Base-by-base conservation (phyloP, 2,113 vertebrate genomes). In the Cyrtonyx montezumae region DNA sequence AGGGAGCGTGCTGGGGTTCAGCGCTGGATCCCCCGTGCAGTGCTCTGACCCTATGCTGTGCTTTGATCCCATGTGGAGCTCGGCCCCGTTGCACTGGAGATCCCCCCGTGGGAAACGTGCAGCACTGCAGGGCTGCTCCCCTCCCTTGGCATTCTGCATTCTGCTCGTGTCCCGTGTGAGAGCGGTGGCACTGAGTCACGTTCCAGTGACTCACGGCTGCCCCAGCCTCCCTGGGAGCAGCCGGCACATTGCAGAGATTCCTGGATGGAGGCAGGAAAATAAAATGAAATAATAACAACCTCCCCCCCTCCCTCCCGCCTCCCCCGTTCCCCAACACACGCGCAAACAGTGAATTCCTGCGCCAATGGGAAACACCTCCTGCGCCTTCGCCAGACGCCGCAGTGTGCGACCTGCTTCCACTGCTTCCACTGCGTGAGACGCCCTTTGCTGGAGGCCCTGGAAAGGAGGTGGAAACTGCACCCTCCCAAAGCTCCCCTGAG, bases 231-330 rank as follows among this genome's bases (percentile, higher is more conserved):
- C 79, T 17, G 79, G 45, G 79, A 90, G 83, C 89, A 88, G 91
- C 86, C 82, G n/a, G 89, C 94, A 88, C 92, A 81, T 91, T 87
- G 90, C 95, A 34, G 88, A 91, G 79, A 95, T 92, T 92, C 94
- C 94, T 95, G 93, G 93, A 93, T n/a, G 91, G 86, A 94, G 73
- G 95, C 88, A 94, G 80, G 90, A 80, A 92, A 94, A 86, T 49
- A 51, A 63, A 87, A 94, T 84, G 46, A 80, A 87, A 83, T 77
- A 73, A 87, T 36, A 93, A 91, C 92, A 87, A 80, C 90, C 45
- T 20, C 65, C 3, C 56, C 18, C 15, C 17, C 26, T 9, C 37
- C 37, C 37, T 37, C 13, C 9, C 7, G 8, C 13, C n/a, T 40
- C 20, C 36, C 84, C 59, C n/a, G 63, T 32, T 0, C 34, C 75